phyloP scores from a whole-genome alignment of 1,140 invertebrate species.

The Psix sp. region DNA sequence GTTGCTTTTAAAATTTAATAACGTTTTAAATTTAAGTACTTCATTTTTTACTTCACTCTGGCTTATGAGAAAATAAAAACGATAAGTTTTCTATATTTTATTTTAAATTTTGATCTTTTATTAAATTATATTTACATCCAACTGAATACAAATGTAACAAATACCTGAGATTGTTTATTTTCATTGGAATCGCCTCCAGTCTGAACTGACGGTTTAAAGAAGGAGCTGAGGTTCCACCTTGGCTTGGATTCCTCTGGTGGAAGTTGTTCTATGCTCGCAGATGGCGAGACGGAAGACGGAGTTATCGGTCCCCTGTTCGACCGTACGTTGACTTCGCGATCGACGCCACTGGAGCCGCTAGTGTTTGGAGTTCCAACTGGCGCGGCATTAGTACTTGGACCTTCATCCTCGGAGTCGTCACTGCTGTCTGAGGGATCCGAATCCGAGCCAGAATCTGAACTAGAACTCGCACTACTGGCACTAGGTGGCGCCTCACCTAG shows the following conservation, averaged over 20 bases:
- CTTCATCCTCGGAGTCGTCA: constrained; percentile 78
- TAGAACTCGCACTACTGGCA: constrained; percentile 72
- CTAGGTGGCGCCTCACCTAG: constrained; percentile 66
- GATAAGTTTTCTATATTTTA: too few relatives aligned
- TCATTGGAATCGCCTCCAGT: constrained; percentile 64
- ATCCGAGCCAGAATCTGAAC: constrained; percentile 77
- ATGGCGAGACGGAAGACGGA: constrained; percentile 69
- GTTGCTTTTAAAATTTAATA: too few relatives aligned
- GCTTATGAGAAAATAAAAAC: too few relatives aligned
- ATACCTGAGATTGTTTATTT: constrained; percentile 63
- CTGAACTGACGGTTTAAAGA: constrained; percentile 70
- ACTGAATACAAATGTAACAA: too few relatives aligned
- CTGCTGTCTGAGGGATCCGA: constrained; percentile 76
- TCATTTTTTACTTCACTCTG: too few relatives aligned
- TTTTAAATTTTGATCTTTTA: too few relatives aligned
- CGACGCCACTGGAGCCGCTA: constrained; percentile 10
- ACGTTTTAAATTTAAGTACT: too few relatives aligned
- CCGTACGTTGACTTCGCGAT: constrained; percentile 14
- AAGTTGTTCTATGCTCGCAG: constrained; percentile 67
- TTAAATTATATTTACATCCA: too few relatives aligned
- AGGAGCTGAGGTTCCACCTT: constrained; percentile 78
- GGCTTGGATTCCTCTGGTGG: constrained; percentile 71
- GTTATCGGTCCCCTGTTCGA: constrained; percentile 66
- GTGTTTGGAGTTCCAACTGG: constrained; percentile 27
- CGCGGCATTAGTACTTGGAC: constrained; percentile 29